A percentile compares a stretch with the other conserved stretches of the same genome.
These are phyloP conservation scores for Florisuga fusca DNA, from an alignment of 2,797 vertebrate genomes.

Conservation along the genomic window DNA sequence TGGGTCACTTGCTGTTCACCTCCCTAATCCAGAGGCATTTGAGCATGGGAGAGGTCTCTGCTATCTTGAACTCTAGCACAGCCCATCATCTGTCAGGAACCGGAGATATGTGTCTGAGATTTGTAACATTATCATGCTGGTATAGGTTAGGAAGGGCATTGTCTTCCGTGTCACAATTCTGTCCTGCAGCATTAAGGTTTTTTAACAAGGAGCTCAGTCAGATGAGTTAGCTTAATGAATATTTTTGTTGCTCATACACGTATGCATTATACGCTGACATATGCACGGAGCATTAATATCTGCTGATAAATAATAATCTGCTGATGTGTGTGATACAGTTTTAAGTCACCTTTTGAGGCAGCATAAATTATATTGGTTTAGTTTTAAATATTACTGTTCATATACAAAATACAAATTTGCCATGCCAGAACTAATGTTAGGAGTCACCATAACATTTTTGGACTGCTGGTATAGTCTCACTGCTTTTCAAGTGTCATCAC, in stretches of 20 bases:
- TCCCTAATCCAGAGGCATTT: conserved; percentile 74
- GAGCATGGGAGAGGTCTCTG: conserved; percentile 72
- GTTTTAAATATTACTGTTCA: conserved; percentile 17
- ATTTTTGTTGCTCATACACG: background rate
- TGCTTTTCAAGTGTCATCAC: conserved; percentile 47
- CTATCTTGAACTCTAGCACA: conserved; percentile 50
- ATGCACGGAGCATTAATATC: background rate
- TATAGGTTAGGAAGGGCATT: conserved; percentile 75
- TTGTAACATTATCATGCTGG: conserved; percentile 67
- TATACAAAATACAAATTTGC: conserved; percentile 35
- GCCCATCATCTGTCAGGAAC: conserved; percentile 73
- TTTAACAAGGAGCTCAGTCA: conserved; percentile 44
- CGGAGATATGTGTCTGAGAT: conserved; percentile 75
- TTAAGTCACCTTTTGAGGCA: conserved; percentile 46
- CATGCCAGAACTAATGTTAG: conserved; percentile 37
- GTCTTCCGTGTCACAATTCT: conserved; percentile 61
- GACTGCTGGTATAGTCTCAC: conserved; percentile 18
- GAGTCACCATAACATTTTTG: conserved; percentile 43
- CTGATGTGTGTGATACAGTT: conserved; percentile 29
- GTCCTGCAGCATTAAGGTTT: conserved; percentile 61
- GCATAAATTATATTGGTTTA: conserved; percentile 4
- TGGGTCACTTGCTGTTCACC: conserved; percentile 73
- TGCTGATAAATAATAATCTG: no score
- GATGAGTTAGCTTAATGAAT: conserved; percentile 57
- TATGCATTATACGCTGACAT: background rate